A percentile compares a stretch with the other conserved stretches of the same genome.
These are phyloP conservation scores for Dolichallabes microphthalmus DNA, from an alignment of 2,113 vertebrate genomes.

Conservation along the genomic window DNA sequence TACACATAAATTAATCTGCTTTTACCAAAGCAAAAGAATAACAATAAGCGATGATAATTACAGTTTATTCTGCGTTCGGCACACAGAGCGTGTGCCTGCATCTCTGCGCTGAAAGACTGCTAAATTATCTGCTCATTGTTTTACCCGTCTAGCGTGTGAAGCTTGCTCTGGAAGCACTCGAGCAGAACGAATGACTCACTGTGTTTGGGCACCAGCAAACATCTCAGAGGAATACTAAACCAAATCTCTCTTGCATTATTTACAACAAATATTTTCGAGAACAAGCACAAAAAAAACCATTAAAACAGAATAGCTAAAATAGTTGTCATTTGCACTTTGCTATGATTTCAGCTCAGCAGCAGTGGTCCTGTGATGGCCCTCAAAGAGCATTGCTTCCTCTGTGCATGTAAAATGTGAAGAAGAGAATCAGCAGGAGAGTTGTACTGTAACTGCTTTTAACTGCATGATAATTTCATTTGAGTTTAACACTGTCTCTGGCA, in stretches of 20 bases:
- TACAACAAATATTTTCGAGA: constrained; percentile 52
- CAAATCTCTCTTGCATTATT: constrained; percentile 48
- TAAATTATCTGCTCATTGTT: constrained; percentile 55
- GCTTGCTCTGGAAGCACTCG: constrained; percentile 45
- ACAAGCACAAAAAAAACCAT: neutral
- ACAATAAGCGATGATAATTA: constrained; percentile 51
- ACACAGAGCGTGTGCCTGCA: constrained; percentile 21
- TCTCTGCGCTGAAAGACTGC: constrained; percentile 53
- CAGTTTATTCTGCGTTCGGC: constrained; percentile 40
- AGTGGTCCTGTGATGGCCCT: neutral
- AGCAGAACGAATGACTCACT: constrained; percentile 52
- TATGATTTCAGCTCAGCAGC: neutral
- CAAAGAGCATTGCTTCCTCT: constrained; percentile 39
- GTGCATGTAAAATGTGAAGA: constrained; percentile 33
- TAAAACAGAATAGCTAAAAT: constrained; percentile 21
- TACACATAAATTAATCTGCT: constrained; percentile 51
- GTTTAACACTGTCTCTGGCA: constrained; percentile 53
- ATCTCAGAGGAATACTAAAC: constrained; percentile 48
- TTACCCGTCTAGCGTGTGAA: constrained; percentile 31
- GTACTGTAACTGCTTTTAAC: constrained; percentile 52
- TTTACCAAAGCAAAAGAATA: constrained; percentile 47
- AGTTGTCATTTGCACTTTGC: constrained; percentile 15
- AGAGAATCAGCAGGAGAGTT: constrained; percentile 49
- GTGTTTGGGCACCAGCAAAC: constrained; percentile 48
- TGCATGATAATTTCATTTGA: constrained; percentile 56